Base-by-base conservation (phyloP, 2,888 invertebrate species). In the Thecophora atra region DNA sequence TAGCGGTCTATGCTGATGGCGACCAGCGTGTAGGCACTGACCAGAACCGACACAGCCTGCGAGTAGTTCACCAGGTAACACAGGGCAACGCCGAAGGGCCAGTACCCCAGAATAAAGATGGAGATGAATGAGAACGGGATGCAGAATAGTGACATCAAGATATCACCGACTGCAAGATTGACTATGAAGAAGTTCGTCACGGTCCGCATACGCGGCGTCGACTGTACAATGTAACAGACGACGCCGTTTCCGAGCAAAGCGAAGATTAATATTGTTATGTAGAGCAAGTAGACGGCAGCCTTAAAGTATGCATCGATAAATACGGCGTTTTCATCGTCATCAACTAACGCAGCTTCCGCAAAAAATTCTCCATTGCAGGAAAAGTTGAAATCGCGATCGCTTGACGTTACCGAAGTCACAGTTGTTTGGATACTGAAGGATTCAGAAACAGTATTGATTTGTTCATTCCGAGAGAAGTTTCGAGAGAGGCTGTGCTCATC, bases 151-250 rank as follows among this genome's bases (percentile, higher is more conserved):
- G 96, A 94, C 92, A 97, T 96, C 72, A 97, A 87, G 74, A 97
- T 92, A 84, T 97, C 97, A 54, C 97, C 95, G 52, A 96, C 89
- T 0, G 97, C 96, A 76, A 97, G 88, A 85, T 94, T 95, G 82
- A 94, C 93, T 81, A 97, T 95, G 85, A 97, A 96, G 86, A 91
- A 95, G 86, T 97, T 97, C 56, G 97, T 97, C 3, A 97, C 95
- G 0, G 96, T 96, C 79, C 94, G 90, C 96, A 97, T 96, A 52
- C 94, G 89, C 0, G 94, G 93, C 17, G 93, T 93, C 4, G 92
- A 91, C 76, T 93, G 89, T 0, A 97, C 95, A 28, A 96, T 93
- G 84, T 94, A 96, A 84, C 95, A 95, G 26, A 97, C 95, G 64
- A 93, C 88, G 67, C 92, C 91, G 81, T 94, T 94, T 19, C 94